Evolutionary conservation across 2,888 invertebrate species (phyloP), one percentile per base, ranked within the genome.

Genomic region (Antitype chi): DNA sequence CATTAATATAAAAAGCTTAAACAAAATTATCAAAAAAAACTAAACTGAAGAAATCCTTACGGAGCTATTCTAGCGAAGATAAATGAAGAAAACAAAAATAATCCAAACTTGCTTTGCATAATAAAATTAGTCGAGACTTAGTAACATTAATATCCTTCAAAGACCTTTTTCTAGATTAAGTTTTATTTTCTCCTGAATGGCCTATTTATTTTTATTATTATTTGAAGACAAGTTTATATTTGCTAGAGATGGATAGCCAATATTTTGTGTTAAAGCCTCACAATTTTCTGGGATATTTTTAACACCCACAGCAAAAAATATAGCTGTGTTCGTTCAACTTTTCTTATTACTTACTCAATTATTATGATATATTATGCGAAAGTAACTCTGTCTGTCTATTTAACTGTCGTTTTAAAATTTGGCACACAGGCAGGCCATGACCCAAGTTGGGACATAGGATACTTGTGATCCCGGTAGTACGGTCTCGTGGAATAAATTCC

Each of bases 91-190:
- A 79, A 78, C 74, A 78, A 82, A 85, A 78, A 82, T 80, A 85
- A 83, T 85, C 70, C 71, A 69, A 74, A 81, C 74, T 78, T 79
- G 66, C 32, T 87, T 87, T 85, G 84, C 81, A 78, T 85, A 85
- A 81, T 70, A 78, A 87, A 85, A 81, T 87, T 87, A 78, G 78
- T 72, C 70, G 43, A 77, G 79, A 84, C 70, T 87, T 80, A 80
- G 69, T 57, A 76, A 82, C 78, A 88, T 85, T 85, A 85, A 86
- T 85, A 86, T 86, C 63, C 87, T 70, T 85, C 87, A 84, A 78
- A 69, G 67, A 70, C 63, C 1, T 84, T 76, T 78, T 80, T 85
- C 59, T 72, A 70, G 64, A 75, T 79, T 69, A 69, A 76, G 64
- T 66, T 81, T 81, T 81, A 79, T 85, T 77, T 84, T 74, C 63